Percentiles rank a stretch among this genome's conserved stretches.
Evolutionary conservation across 2,888 invertebrate species (phyloP).

Genomic region (Conus canariensis): DNA sequence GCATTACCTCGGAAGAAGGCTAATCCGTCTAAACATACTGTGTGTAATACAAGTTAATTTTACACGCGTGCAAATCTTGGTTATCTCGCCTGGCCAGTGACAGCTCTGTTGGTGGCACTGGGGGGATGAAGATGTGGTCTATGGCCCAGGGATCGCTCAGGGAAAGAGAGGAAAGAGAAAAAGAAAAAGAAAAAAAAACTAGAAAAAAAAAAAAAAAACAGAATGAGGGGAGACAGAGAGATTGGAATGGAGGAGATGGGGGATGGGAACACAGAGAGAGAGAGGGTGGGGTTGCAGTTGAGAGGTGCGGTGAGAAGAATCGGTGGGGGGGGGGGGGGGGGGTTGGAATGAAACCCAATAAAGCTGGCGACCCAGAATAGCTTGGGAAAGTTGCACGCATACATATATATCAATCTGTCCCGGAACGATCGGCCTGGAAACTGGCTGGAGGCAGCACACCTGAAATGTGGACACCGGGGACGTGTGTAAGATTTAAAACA

Average conservation of each 20-base stretch:
- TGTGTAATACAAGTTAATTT: slow-evolving; percentile 54
- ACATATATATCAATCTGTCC: too few species aligned
- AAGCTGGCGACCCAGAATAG: not conserved
- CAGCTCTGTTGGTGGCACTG: slow-evolving; percentile 38
- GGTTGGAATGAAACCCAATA: not conserved
- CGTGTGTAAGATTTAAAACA: too few species aligned
- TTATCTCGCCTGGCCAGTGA: slow-evolving; percentile 50
- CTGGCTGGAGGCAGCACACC: not conserved
- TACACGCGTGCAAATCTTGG: slow-evolving; percentile 53
- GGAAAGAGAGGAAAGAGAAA: not conserved
- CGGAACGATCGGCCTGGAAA: too few species aligned
- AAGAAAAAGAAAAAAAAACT: not conserved
- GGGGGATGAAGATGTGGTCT: slow-evolving; percentile 30
- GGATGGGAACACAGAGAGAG: not conserved
- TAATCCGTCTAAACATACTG: slow-evolving; percentile 52
- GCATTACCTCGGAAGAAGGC: slow-evolving; percentile 39
- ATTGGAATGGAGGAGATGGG: not conserved
- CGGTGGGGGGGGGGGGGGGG: not conserved
- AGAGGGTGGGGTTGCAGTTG: not conserved
- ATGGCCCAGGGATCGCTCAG: not conserved
- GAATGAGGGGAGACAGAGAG: not conserved
- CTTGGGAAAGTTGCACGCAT: not conserved
- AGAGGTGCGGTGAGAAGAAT: not conserved
- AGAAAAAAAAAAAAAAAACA: not conserved
- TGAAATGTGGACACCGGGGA: not conserved